These are phyloP conservation scores for Chionis minor DNA, from an alignment of 2,113 vertebrate genomes.

Conservation along the genomic window DNA sequence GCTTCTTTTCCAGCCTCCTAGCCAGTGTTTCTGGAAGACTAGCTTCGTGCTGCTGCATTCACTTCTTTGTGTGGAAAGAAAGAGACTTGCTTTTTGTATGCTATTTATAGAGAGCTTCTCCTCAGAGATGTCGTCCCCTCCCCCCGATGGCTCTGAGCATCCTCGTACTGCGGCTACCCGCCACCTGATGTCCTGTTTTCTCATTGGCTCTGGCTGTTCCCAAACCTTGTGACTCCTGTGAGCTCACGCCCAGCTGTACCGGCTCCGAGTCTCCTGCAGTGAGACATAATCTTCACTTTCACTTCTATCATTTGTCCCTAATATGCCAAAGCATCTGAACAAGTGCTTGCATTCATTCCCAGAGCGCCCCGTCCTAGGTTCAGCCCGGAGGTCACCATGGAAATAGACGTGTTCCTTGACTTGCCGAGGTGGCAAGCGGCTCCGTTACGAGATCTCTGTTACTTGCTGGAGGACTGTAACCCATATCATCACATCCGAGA, in stretches of 20 bases:
- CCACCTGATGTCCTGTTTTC: conserved; percentile 69
- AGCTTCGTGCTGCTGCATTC: not conserved
- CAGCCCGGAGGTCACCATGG: not conserved
- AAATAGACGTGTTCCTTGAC: not conserved
- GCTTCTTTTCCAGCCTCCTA: not conserved
- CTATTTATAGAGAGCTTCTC: conserved; percentile 60
- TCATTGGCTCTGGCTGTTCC: conserved; percentile 61
- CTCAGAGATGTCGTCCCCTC: not conserved
- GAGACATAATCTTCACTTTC: conserved; percentile 45
- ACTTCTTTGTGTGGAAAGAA: conserved; percentile 22
- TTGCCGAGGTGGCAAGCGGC: not conserved
- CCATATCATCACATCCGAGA: not conserved
- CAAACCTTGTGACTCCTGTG: conserved; percentile 43
- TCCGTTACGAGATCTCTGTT: not conserved
- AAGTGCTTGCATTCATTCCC: not conserved
- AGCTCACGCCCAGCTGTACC: conserved; percentile 17
- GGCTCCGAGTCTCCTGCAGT: not conserved
- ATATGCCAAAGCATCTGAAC: not conserved
- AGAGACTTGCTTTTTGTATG: conserved; percentile 28
- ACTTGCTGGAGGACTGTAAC: not conserved
- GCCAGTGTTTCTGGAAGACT: not conserved
- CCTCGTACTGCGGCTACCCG: not conserved
- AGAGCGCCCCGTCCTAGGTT: not conserved
- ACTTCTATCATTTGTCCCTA: conserved; percentile 26
- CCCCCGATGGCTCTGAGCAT: not conserved